Evolutionary conservation across 2,113 vertebrate genomes (phyloP).

Genomic region (Marmota monax): DNA sequence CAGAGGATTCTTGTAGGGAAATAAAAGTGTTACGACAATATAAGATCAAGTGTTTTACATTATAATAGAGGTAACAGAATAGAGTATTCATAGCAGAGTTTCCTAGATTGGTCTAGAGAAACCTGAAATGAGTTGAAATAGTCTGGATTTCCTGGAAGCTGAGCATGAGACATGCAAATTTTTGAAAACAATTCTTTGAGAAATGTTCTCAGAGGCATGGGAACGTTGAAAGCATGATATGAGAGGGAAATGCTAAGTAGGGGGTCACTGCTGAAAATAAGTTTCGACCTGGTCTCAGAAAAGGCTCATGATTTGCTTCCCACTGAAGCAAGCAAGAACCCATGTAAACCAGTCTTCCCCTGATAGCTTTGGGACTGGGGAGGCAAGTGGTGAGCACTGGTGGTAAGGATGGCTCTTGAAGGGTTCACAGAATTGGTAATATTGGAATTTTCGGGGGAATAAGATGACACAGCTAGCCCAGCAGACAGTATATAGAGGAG

Average conservation of each 20-base stretch:
- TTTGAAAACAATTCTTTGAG: background rate
- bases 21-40: background rate
- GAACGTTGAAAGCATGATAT: background rate
- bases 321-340: background rate
- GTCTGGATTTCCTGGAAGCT: background rate
- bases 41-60: background rate
- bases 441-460: background rate
- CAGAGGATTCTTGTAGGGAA: background rate
- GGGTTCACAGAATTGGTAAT: background rate
- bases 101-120: background rate
- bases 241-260: background rate
- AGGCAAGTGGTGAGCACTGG: too few species aligned
- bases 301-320: background rate
- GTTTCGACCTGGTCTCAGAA: background rate
- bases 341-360: rapidly evolving
- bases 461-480: background rate
- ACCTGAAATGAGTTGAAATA: background rate
- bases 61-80: background rate
- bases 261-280: background rate
- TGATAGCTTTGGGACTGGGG: background rate
- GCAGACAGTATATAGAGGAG: background rate
- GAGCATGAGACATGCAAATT: background rate
- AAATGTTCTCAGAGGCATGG: background rate
- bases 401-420: background rate
- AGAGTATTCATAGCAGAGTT: background rate